phyloP scores from a whole-genome alignment of 2,888 invertebrate genomes.

The Cordilura impudica region DNA sequence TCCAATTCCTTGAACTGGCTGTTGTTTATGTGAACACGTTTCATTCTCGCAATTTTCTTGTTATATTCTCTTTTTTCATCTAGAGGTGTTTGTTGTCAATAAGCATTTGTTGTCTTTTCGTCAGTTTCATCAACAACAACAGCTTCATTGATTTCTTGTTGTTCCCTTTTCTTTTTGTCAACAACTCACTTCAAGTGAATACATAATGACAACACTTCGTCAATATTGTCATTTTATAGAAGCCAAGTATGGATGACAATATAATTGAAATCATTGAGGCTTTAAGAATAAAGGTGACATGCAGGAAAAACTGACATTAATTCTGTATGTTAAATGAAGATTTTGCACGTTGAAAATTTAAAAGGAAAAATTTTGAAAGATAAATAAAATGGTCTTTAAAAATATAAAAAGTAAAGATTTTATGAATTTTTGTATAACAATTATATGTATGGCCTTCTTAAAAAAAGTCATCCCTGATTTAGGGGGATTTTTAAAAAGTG shows the following conservation, averaged over 20 bases:
- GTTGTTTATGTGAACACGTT: constrained; percentile 27
- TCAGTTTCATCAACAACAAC: constrained; percentile 1
- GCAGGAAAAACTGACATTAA: too few relatives aligned
- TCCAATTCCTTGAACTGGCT: constrained; percentile 6
- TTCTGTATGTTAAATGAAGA: too few relatives aligned
- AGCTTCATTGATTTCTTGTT: constrained; percentile 26
- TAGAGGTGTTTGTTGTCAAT: constrained; percentile 23
- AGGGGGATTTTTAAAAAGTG: too few relatives aligned
- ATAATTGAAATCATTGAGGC: constrained; percentile 34
- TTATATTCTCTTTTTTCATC: constrained; percentile 1
- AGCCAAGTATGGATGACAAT: constrained; percentile 16
- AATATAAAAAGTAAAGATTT: too few relatives aligned
- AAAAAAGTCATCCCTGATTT: too few relatives aligned
- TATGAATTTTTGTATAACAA: too few relatives aligned
- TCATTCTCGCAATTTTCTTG: neutral
- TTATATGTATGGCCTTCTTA: too few relatives aligned
- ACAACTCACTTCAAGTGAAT: constrained; percentile 41
- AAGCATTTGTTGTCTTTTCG: constrained; percentile 23
- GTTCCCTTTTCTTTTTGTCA: constrained; percentile 28
- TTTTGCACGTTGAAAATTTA: too few relatives aligned
- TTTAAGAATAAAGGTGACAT: neutral
- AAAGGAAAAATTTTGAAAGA: too few relatives aligned
- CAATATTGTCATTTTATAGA: constrained; percentile 47
- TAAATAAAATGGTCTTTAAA: too few relatives aligned
- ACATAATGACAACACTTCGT: constrained; percentile 50